A percentile compares a stretch with the other conserved stretches of the same genome.
These are phyloP conservation scores for Zygothrica quintamaculata DNA, from an alignment of 2,888 invertebrate species.

Conservation along the genomic window DNA sequence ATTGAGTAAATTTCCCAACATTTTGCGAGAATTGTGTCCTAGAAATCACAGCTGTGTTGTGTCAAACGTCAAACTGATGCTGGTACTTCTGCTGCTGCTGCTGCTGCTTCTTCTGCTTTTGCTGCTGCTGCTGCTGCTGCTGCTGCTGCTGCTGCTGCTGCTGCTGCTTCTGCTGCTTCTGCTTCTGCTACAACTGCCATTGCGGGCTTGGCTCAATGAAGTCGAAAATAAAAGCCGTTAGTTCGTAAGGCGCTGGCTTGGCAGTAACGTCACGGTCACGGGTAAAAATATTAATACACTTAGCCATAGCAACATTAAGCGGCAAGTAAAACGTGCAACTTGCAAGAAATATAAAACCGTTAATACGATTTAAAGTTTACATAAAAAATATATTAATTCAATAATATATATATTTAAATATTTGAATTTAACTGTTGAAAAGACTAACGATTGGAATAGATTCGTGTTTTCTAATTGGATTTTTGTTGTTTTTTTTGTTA, in stretches of 20 bases:
- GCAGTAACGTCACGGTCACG: constrained; percentile 65
- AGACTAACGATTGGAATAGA: not conserved
- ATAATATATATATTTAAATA: not conserved
- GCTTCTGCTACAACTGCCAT: constrained; percentile 21
- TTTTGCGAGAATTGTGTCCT: constrained; percentile 31
- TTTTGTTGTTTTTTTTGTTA: not conserved
- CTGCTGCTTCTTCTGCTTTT: constrained; percentile 52
- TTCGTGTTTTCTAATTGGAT: not conserved
- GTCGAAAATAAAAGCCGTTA: constrained; percentile 53
- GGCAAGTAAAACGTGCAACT: constrained; percentile 24
- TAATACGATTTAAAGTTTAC: constrained; percentile 2
- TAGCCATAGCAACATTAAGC: constrained; percentile 7
- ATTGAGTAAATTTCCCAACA: constrained; percentile 35
- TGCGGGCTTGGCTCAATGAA: constrained; percentile 25
- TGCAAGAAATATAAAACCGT: constrained; percentile 21
- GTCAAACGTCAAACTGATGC: constrained; percentile 69
- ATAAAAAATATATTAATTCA: not conserved
- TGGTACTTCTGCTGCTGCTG: constrained; percentile 33
- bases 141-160: constrained; percentile 23
- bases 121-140: constrained; percentile 52
- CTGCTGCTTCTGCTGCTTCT: constrained; percentile 52
- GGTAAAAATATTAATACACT: constrained; percentile 14
- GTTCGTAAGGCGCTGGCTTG: constrained; percentile 78
- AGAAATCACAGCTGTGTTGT: constrained; percentile 67
- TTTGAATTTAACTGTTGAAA: too few species aligned